Percentiles rank a stretch among this genome's conserved stretches.
Conservation (phyloP, 2,797 vertebrate species). For the Gallirallus australis region DNA sequence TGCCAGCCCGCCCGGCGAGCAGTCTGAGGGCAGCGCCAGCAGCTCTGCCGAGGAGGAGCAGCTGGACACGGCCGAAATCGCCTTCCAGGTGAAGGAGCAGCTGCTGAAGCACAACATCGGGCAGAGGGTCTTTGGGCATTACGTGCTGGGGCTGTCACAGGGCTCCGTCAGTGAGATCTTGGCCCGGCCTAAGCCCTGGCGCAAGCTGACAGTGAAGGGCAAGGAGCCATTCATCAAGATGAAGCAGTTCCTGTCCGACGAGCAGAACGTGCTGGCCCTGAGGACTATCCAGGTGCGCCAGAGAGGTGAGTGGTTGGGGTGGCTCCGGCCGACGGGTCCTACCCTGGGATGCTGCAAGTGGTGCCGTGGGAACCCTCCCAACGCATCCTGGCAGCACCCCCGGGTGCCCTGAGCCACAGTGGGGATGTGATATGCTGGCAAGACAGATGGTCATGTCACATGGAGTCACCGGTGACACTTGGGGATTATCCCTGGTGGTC, state of each 20-base stretch:
- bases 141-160: conserved; percentile 96
- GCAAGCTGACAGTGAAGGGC: conserved; percentile 98
- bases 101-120: conserved; percentile 98
- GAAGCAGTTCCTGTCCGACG: conserved; percentile 98
- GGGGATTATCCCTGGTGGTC: not conserved
- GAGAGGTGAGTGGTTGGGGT: conserved; percentile 89
- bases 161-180: conserved; percentile 98
- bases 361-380: not conserved
- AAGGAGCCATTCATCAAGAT: conserved; percentile 99
- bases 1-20: conserved; percentile 84
- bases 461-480: fast-evolving
- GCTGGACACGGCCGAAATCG: conserved; percentile 95
- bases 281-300: conserved; percentile 98
- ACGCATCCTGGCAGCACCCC: not conserved
- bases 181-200: conserved; percentile 97
- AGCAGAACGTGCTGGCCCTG: conserved; percentile 97
- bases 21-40: conserved; percentile 80
- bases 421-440: fast-evolving
- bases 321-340: fast-evolving
- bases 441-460: fast-evolving
- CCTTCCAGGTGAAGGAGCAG: conserved; percentile 98
- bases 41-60: conserved; percentile 89
- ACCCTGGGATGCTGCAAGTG: fast-evolving
- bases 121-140: conserved; percentile 97
- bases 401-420: fast-evolving